A percentile compares a stretch with the other conserved stretches of the same genome.
Conservation (phyloP, 1,140 invertebrate species). For the Cotesia glomerata region DNA sequence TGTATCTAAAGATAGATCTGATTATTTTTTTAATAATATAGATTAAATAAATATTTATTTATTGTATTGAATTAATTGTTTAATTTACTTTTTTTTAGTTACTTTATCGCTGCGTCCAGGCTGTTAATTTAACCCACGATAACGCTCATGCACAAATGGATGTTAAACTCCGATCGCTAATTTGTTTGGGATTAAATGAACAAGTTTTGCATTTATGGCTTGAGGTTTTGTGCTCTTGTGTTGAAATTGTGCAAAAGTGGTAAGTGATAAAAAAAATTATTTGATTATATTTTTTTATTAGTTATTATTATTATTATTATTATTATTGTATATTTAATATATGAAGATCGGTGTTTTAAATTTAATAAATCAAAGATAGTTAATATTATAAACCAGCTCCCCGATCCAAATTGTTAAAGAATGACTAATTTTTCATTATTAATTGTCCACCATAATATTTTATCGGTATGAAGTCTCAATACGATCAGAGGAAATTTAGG, state of each 20-base stretch:
- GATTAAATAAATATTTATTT: constrained; percentile 16
- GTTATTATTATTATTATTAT: constrained; percentile 13
- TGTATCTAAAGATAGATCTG: too few species aligned
- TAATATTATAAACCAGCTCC: too few species aligned
- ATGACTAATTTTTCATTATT: too few species aligned
- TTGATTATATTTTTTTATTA: constrained; percentile 6
- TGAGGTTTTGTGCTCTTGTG: constrained; percentile 94
- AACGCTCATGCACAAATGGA: constrained; percentile 97
- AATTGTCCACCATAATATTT: too few species aligned
- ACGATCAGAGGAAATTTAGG: too few species aligned
- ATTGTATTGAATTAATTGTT: not conserved
- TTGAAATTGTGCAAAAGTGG: constrained; percentile 97
- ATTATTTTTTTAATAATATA: too few species aligned
- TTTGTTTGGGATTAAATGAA: constrained; percentile 95
- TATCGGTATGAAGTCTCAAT: too few species aligned
- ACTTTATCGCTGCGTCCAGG: constrained; percentile 93
- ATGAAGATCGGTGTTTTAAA: too few species aligned
- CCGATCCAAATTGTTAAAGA: too few species aligned
- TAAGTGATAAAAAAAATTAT: constrained; percentile 51
- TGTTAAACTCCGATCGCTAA: constrained; percentile 92
- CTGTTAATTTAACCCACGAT: constrained; percentile 94
- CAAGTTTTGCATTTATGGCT: constrained; percentile 98
- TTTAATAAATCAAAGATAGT: too few species aligned
- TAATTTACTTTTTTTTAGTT: constrained; percentile 64
- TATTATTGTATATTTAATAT: constrained; percentile 1